These are phyloP conservation scores for human DNA, from an alignment of 2,113 vertebrate genomes.

Conservation along the genomic window DNA sequence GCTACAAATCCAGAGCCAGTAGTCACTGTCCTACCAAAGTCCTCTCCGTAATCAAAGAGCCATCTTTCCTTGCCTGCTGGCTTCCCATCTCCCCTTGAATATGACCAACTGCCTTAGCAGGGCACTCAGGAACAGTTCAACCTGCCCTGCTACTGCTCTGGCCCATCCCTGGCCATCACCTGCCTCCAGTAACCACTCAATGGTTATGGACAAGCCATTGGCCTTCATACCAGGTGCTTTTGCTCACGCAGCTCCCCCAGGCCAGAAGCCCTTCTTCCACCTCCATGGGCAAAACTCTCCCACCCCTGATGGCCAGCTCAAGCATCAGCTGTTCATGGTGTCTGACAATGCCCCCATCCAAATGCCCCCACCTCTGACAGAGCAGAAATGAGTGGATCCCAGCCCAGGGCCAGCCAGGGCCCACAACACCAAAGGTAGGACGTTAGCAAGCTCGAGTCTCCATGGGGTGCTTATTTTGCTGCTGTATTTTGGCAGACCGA, in stretches of 20 bases:
- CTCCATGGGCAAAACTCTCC: background rate
- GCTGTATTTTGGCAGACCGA: background rate
- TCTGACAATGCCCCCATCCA: background rate
- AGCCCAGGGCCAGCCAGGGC: background rate
- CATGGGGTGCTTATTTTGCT: background rate
- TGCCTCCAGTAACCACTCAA: background rate
- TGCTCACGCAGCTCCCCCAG: background rate
- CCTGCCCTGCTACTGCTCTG: background rate
- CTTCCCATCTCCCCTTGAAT: background rate
- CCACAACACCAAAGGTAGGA: too few species aligned
- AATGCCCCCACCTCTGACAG: background rate
- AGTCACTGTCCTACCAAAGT: background rate
- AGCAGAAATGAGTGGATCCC: background rate
- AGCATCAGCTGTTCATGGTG: background rate
- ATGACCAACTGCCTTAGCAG: background rate
- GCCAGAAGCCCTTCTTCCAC: background rate
- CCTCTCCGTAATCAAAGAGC: background rate
- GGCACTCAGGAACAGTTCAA: background rate
- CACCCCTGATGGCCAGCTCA: background rate
- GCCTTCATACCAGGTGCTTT: background rate
- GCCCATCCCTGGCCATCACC: background rate
- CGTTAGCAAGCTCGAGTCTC: background rate
- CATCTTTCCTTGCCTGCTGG: background rate
- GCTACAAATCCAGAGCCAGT: background rate
- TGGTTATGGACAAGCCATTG: accelerated